Conservation (phyloP, 2,797 vertebrate genomes). For the Chrysocyon brachyurus region DNA sequence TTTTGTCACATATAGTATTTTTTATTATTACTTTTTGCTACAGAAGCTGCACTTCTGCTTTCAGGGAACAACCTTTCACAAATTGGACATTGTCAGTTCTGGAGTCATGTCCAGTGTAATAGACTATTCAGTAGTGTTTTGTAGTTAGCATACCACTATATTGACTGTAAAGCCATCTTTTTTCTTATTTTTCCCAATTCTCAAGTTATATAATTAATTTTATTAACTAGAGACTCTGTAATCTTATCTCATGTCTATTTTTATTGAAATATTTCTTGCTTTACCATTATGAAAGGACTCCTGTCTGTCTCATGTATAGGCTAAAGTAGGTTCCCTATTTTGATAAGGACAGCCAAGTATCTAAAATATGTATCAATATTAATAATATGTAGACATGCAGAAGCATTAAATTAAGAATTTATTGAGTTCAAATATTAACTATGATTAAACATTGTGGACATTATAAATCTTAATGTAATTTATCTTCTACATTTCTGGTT, state of each 20-base stretch:
- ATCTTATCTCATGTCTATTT: neutral
- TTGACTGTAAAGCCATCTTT: neutral
- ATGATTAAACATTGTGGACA: neutral
- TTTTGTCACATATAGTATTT: neutral
- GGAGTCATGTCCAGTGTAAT: neutral
- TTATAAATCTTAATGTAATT: neutral
- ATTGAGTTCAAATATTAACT: constrained; percentile 42
- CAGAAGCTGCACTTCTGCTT: neutral
- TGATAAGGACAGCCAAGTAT: neutral
- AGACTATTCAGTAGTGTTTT: neutral
- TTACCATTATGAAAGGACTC: neutral
- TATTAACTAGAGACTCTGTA: neutral
- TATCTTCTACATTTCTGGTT: neutral
- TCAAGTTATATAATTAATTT: neutral
- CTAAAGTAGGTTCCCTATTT: neutral
- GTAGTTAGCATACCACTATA: neutral
- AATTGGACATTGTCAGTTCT: neutral
- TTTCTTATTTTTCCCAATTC: neutral
- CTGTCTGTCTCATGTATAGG: neutral
- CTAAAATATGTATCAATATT: neutral
- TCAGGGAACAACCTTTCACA: neutral
- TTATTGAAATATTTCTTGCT: neutral
- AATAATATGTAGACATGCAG: neutral
- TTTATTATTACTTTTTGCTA: neutral
- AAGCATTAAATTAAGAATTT: constrained; percentile 26